Evolutionary conservation across 2,888 invertebrate genomes (phyloP).

Genomic region (Tortricodes alternella): DNA sequence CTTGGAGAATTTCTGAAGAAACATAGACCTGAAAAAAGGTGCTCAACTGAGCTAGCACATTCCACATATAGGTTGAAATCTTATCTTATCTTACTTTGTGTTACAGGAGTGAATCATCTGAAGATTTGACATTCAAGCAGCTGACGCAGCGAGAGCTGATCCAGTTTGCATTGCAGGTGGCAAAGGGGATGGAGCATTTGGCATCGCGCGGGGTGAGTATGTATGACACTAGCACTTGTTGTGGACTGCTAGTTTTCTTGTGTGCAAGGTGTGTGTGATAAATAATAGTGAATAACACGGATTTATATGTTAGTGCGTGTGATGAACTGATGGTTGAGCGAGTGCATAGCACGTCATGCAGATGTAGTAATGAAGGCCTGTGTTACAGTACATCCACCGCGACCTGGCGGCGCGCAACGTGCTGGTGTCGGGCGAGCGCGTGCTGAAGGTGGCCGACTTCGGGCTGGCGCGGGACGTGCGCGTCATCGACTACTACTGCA

Average conservation of each 20-base stretch:
- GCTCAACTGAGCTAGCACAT: neutral
- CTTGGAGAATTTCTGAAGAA: slow-evolving; percentile 95
- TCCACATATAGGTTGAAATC: too few relatives aligned
- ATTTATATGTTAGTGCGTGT: too few relatives aligned
- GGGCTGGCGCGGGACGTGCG: slow-evolving; percentile 98
- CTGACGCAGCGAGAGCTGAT: slow-evolving; percentile 96
- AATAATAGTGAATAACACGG: too few relatives aligned
- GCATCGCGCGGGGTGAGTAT: slow-evolving; percentile 92
- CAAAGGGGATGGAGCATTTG: slow-evolving; percentile 98
- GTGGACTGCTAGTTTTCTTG: too few relatives aligned
- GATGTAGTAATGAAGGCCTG: too few relatives aligned
- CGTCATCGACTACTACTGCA: slow-evolving; percentile 97
- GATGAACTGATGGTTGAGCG: too few relatives aligned
- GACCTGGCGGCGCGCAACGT: slow-evolving; percentile 99
- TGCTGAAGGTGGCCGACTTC: slow-evolving; percentile 99
- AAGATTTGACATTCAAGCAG: slow-evolving; percentile 85
- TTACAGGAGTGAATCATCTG: slow-evolving; percentile 40
- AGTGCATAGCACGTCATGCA: too few relatives aligned
- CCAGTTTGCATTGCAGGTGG: slow-evolving; percentile 98
- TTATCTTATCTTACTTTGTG: too few relatives aligned
- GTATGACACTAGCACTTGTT: too few relatives aligned
- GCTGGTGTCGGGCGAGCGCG: slow-evolving; percentile 95
- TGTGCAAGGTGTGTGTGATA: too few relatives aligned
- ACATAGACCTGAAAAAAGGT: slow-evolving; percentile 84
- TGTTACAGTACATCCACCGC: slow-evolving; percentile 96